Evolutionary conservation across 2,888 invertebrate species (phyloP), one percentile per base, ranked within the genome.

Genomic region (Xanthostigma xanthostigma): DNA sequence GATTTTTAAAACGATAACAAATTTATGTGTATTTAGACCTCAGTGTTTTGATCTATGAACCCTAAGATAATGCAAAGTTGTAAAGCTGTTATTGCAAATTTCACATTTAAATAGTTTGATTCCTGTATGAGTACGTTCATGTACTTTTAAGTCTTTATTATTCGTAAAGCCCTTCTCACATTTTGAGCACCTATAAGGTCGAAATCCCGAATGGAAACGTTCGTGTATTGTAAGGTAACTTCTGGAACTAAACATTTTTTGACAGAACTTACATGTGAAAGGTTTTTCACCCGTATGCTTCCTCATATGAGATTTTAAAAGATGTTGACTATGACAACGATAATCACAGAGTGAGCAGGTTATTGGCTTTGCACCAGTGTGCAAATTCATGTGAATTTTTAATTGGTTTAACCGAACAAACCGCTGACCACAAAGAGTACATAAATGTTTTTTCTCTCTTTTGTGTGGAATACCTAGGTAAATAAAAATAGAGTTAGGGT

Each of bases 41-140:
- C 27, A 27, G 27, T 50, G 50, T 47, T 47, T 50, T 39, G 46
- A 47, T 9, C 41, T 50, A 43, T 50, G 50, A 2, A 50, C 50
- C 34, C 44, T 41, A n/a, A 50, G 27, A 47, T 50, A 50, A 43
- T 50, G 50, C 17, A 50, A 34, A 36, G 50, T 50, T 27, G 50
- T 50, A 17, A 50, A 50, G 10, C 46, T 47, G 40, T 50, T 50
- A 50, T 40, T 42, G 44, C 50, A 50, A 35, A 50, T 40, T 14
- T 43, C 35, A 33, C 50, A 50, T 40, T 50, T 46, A n/a, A 44
- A 44, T 8, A 47, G 50, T 12, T 44, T 13, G 13, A 42, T 34
- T 12, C 50, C 50, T n/a, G 50, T 47, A 34, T 50, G 50, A 9
- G 36, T 47, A n/a, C 50, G 46, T 11, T 41, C 10, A 40, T 50